Conservation (phyloP, 2,113 vertebrate genomes). For the Sminthopsis crassicaudata region DNA sequence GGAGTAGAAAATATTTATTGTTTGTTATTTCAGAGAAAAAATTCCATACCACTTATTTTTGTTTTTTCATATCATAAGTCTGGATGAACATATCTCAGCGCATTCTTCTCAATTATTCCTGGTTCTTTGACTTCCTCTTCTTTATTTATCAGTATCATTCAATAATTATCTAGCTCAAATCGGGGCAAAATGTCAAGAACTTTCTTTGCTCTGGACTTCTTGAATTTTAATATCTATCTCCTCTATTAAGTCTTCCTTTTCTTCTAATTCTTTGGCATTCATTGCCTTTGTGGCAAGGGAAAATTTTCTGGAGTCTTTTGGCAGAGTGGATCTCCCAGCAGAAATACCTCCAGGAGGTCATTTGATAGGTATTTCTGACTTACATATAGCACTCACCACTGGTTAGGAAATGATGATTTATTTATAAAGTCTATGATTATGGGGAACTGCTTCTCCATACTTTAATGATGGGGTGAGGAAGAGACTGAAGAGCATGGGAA, state of each 20-base stretch:
- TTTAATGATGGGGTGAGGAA: neutral
- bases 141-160: neutral
- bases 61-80: neutral
- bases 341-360: neutral
- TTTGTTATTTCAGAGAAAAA: neutral
- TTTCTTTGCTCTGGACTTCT: neutral
- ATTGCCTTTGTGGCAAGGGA: neutral
- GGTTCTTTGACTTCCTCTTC: neutral
- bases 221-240: too few species aligned
- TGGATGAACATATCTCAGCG: neutral
- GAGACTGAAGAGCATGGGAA: neutral
- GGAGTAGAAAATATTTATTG: too few species aligned
- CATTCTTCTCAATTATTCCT: neutral
- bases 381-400: neutral
- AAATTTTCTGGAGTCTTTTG: neutral
- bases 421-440: neutral
- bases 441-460: neutral
- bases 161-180: neutral
- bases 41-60: neutral
- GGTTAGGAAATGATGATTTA: neutral
- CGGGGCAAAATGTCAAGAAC: neutral
- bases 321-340: neutral
- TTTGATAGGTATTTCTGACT: neutral
- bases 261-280: neutral
- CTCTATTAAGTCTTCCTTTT: neutral